A percentile compares a stretch with the other conserved stretches of the same genome.
phyloP scores from a whole-genome alignment of 92 coral and sea anemone genomes.

The Ricordea florida region DNA sequence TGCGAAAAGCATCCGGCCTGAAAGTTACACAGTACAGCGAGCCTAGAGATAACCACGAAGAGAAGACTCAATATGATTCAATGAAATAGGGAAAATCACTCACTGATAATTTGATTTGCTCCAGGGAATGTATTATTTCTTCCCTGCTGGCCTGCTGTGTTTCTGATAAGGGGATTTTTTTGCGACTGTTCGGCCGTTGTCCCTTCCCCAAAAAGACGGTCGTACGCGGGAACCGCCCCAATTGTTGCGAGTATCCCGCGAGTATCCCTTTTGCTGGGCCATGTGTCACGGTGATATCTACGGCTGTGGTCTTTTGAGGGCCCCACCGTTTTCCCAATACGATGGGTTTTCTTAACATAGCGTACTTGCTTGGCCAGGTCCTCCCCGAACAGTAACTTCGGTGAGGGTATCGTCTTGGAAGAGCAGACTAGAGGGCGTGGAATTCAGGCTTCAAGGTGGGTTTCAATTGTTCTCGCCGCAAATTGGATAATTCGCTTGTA shows the following conservation, averaged over 20 bases:
- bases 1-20: conserved; percentile 13
- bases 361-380: conserved; percentile 39
- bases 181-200: conserved; percentile 9
- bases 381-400: conserved; percentile 24
- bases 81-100: conserved; percentile 3
- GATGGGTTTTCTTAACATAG: conserved; percentile 40
- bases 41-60: background rate
- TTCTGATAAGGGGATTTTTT: background rate
- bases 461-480: conserved; percentile 41
- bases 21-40: conserved; percentile 2
- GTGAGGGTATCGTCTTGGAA: conserved; percentile 4
- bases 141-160: background rate
- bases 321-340: background rate
- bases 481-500: background rate
- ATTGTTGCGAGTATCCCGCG: too few species aligned
- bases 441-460: conserved; percentile 42
- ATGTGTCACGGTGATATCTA: conserved; percentile 16
- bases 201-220: conserved; percentile 10
- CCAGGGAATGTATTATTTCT: background rate
- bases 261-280: background rate
- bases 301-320: background rate
- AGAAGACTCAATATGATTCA: background rate
- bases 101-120: conserved; percentile 27
- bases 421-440: conserved; percentile 37
- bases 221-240: background rate